A percentile compares a stretch with the other conserved stretches of the same genome.
Conservation (phyloP, 2,113 vertebrate species). For the Calonectris borealis region DNA sequence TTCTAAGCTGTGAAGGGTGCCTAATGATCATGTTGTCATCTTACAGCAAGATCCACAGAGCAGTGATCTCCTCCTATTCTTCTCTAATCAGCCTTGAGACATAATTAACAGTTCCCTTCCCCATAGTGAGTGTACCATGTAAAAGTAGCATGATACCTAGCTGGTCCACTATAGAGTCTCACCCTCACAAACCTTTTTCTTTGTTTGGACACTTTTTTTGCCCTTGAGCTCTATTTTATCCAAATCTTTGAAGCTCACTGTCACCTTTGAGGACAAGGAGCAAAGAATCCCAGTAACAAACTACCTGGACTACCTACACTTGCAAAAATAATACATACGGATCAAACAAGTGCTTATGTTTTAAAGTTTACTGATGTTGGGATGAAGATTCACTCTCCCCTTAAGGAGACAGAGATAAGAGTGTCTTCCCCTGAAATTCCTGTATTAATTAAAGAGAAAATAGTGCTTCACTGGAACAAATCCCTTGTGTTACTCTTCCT, state of each 20-base stretch:
- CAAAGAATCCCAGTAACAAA: neutral
- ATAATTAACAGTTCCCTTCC: neutral
- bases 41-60: neutral
- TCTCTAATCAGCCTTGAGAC: neutral
- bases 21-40: neutral
- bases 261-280: neutral
- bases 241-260: neutral
- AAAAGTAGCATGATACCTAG: neutral
- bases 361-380: neutral
- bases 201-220: neutral
- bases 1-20: neutral
- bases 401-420: neutral
- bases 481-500: neutral
- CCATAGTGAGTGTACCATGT: neutral
- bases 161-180: neutral
- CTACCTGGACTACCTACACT: neutral
- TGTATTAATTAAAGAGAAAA: conserved; percentile 7
- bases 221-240: neutral
- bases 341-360: neutral
- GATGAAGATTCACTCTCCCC: neutral
- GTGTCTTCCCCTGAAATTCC: neutral
- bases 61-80: neutral
- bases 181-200: neutral
- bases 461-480: neutral
- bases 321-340: neutral